Evolutionary conservation across 2,797 vertebrate species (phyloP), one percentile per base, ranked within the genome.

Genomic region (Muscicapa comitata): DNA sequence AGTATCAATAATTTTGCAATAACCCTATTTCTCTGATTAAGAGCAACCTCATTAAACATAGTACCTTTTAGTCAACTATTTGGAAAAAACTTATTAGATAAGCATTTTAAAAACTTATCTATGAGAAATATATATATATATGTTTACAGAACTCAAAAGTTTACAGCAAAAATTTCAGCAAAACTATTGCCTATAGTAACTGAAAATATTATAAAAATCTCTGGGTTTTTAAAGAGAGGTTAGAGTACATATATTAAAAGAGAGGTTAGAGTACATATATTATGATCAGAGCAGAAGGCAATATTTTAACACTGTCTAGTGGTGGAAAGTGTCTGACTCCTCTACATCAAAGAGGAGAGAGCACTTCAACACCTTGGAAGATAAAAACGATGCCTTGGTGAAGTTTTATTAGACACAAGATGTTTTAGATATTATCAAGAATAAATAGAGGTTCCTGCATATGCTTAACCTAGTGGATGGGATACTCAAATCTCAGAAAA

Each of bases 401-500:
- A 86, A 86, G 61, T 48, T 73, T 71, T 59, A 82, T 91, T 62
- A 43, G 54, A 73, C 3, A 0, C 55, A 53, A 42, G 55, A 45
- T 75, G 10, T 68, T 77, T 90, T 62, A 89, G 47, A 42, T 35
- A 77, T 96, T 92, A 93, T 94, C 61, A 48, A 73, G 53, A 66
- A 75, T 91, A 94, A 86, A 47, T 21, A 54, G 53, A 94, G 94
- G 20, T 53, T 86, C 54, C 73, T 75, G 48, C 6, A 8, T 68
- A 80, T 6, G 53, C 88, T 94, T 95, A 94, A 92, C 54, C 70
- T 35, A 59, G 25, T 70, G 25, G 72, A 37, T 6, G 17, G 45
- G 18, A 58, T 63, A 79, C 18, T 66, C 66, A 43, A 17, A 26
- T 51, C 48, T 96, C 79, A 88, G 73, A 95, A 96, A 96, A 95